Percentiles rank a stretch among this genome's conserved stretches.
Evolutionary conservation across 2,113 vertebrate genomes (phyloP).

Genomic region (Tupaia tana): DNA sequence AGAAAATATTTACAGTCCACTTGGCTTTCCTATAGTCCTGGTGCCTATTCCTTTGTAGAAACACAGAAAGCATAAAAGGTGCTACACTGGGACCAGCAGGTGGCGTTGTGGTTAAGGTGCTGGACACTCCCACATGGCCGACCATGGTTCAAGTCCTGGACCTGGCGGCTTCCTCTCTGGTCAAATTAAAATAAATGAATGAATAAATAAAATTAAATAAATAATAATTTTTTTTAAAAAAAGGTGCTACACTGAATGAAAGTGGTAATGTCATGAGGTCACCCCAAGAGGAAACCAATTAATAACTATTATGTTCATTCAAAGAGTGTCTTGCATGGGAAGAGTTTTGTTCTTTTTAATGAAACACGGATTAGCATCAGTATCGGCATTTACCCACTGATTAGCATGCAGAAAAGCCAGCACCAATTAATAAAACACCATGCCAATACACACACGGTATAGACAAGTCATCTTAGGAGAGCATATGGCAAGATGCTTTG

Average conservation of each 20-base stretch:
- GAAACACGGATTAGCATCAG: slow-evolving; percentile 49
- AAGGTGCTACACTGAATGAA: not conserved
- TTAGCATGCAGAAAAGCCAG: slow-evolving; percentile 52
- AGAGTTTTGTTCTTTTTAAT: not conserved
- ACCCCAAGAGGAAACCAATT: not conserved
- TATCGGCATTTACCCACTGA: slow-evolving; percentile 55
- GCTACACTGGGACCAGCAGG: too few relatives aligned
- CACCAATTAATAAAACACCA: slow-evolving; percentile 70
- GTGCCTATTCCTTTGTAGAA: slow-evolving; percentile 10
- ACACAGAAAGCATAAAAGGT: not conserved
- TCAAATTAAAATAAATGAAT: too few relatives aligned
- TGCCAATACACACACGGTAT: not conserved
- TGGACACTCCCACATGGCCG: too few relatives aligned
- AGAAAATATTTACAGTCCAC: not conserved
- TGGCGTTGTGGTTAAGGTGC: too few relatives aligned
- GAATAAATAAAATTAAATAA: too few relatives aligned
- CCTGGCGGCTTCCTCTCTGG: too few relatives aligned
- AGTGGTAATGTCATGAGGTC: not conserved
- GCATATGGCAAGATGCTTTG: slow-evolving; percentile 40
- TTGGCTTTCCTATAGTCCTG: not conserved
- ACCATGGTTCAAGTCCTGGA: too few relatives aligned
- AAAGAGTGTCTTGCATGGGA: not conserved
- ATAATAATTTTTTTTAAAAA: too few relatives aligned
- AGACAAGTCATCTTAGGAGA: slow-evolving; percentile 73
- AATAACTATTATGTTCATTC: not conserved